Conservation (phyloP, 2,113 vertebrate genomes). For the Myrmecophaga tridactyla region DNA sequence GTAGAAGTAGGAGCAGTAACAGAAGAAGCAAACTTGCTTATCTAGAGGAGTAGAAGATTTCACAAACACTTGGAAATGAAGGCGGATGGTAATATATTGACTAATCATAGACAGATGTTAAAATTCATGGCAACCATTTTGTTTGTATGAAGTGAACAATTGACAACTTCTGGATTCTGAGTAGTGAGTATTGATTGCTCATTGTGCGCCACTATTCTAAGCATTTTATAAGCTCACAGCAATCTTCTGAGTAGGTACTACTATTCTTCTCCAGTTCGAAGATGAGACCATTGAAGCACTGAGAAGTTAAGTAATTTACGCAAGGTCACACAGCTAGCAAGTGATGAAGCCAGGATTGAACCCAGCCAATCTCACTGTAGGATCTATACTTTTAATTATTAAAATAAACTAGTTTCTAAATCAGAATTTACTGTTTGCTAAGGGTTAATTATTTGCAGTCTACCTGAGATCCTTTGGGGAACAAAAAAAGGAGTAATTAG, state of each 20-base stretch:
- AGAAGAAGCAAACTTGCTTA: not conserved
- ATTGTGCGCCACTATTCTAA: not conserved
- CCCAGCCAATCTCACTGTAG: not conserved
- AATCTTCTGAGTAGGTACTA: not conserved
- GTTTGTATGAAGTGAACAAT: not conserved
- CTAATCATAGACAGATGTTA: not conserved
- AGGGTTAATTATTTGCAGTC: not conserved
- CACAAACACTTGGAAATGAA: not conserved
- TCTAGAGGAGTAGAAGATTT: not conserved
- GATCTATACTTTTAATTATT: not conserved
- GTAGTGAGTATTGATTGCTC: not conserved
- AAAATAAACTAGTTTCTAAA: not conserved
- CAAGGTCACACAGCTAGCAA: not conserved
- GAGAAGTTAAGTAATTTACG: not conserved
- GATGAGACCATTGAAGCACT: not conserved
- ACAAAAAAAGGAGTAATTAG: not conserved
- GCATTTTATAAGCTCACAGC: not conserved
- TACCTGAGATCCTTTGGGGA: not conserved
- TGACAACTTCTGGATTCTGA: not conserved
- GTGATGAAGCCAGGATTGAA: not conserved
- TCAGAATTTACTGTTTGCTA: not conserved
- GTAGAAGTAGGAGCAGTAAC: not conserved
- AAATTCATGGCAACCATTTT: not conserved
- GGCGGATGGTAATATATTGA: not conserved
- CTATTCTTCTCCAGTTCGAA: not conserved